Conservation (phyloP, 1,140 invertebrate genomes). For the Aphelenchoides besseyi region DNA sequence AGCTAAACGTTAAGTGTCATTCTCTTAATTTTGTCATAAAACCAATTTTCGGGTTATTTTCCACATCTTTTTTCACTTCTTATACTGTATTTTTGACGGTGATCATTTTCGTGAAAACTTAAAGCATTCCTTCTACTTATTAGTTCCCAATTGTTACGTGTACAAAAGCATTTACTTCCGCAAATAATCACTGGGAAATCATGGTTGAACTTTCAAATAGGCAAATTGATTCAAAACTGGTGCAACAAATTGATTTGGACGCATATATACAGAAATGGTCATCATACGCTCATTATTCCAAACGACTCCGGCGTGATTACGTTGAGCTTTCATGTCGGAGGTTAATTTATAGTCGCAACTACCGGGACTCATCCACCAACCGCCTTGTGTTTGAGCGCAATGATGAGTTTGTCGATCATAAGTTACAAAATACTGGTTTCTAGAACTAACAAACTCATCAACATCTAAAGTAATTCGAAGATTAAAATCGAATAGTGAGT, state of each 20-base stretch:
- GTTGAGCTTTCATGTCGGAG: conserved; percentile 3
- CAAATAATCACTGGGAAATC: too few relatives aligned
- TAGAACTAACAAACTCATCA: conserved; percentile 13
- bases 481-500: neutral
- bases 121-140: neutral
- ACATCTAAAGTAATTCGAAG: conserved; percentile 16
- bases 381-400: conserved; percentile 13
- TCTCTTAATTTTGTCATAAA: neutral
- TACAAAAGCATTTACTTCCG: too few relatives aligned
- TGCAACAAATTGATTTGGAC: conserved; percentile 9
- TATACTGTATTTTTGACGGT: conserved; percentile 10
- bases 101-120: neutral
- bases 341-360: conserved; percentile 10
- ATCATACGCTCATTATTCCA: conserved; percentile 10
- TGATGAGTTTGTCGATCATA: conserved; percentile 4
- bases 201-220: too few relatives aligned
- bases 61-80: neutral
- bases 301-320: conserved; percentile 6
- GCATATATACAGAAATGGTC: neutral
- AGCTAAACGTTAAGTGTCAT: conserved; percentile 20
- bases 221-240: neutral
- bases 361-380: conserved; percentile 18
- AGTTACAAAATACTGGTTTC: conserved; percentile 20
- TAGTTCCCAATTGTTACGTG: too few relatives aligned
- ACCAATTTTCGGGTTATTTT: neutral